Evolutionary conservation across 2,888 invertebrate species (phyloP), one percentile per base, ranked within the genome.

Genomic region (Stenodema calcarata): DNA sequence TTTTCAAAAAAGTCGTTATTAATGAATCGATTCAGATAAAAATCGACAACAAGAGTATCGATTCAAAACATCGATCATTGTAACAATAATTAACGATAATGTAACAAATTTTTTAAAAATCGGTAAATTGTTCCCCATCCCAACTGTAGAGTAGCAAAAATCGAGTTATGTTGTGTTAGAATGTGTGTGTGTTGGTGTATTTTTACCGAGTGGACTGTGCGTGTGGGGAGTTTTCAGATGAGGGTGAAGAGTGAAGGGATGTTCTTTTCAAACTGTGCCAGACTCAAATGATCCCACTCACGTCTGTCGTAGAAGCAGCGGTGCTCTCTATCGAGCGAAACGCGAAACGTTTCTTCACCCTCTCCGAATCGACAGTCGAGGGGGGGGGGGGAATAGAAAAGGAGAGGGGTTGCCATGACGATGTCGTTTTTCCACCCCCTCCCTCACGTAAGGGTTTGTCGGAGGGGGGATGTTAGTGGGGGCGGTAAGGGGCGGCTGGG

Each of bases 391-490:
- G 35, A 30, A 7, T 11, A 11, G 7, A 12, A 16, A n/a, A 62
- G 81, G 81, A 30, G 62, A 81, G 81, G 54, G 83, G 83, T 83
- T 70, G 41, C 70, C 83, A 70, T 70, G 28, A 70, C 12, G 28
- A 83, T 42, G 11, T 18, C 79, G 6, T 42, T 42, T 42, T 42
- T 44, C 44, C 69, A 3, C 16, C 62, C 82, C 82, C 69, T 30
- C 14, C 50, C 54, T 23, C n/a, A n/a, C n/a, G n/a, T n/a, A n/a
- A n/a, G n/a, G n/a, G n/a, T n/a, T n/a, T n/a, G n/a, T n/a, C n/a
- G n/a, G n/a, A n/a, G n/a, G n/a, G n/a, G n/a, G n/a, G n/a, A n/a
- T n/a, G 11, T 9, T 0, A 62, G 11, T 16, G n/a, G 50, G 62
- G 62, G 23, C 11, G 9, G 23, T 30, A 9, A 54, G 54, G 54